Percentiles rank a stretch among this genome's conserved stretches.
Evolutionary conservation across 64 coral and sea anemone genomes (phyloP).

Genomic region (Hydrozoanthus tunicans): DNA sequence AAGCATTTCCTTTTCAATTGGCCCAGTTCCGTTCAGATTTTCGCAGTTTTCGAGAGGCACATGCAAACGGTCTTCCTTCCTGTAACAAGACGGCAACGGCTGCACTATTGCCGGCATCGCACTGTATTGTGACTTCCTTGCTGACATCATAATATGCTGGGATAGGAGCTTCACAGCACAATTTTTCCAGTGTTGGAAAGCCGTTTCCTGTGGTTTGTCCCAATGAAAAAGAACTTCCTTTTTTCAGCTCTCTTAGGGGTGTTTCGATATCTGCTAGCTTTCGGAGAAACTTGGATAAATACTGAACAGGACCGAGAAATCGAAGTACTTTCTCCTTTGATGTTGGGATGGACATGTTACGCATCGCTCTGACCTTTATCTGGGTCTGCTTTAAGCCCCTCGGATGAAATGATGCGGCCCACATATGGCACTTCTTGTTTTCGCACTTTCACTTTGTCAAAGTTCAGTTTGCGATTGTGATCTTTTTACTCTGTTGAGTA

Average conservation of each 20-base stretch:
- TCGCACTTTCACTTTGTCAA: conserved; percentile 71
- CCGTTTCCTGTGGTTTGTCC: conserved; percentile 30
- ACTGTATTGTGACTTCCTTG: conserved; percentile 46
- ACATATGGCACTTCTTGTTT: conserved; percentile 59
- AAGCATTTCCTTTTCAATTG: conserved; percentile 53
- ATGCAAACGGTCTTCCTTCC: conserved; percentile 45
- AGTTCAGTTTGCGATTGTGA: conserved; percentile 64
- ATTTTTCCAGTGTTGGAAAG: neutral
- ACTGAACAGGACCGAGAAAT: conserved; percentile 52
- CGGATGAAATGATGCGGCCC: conserved; percentile 50
- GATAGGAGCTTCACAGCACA: neutral
- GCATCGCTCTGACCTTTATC: conserved; percentile 66
- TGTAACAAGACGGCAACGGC: conserved; percentile 59
- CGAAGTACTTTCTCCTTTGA: conserved; percentile 60
- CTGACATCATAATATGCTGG: neutral
- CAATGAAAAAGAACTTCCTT: neutral
- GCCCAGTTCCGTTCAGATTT: conserved; percentile 51
- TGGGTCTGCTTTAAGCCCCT: conserved; percentile 60
- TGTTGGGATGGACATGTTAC: conserved; percentile 48
- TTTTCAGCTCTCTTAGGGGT: conserved; percentile 12
- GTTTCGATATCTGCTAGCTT: conserved; percentile 1
- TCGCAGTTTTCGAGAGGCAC: conserved; percentile 16
- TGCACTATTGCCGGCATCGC: conserved; percentile 66
- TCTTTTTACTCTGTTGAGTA: conserved; percentile 45
- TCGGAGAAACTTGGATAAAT: conserved; percentile 2